Evolutionary conservation across 2,113 vertebrate species (phyloP), one percentile per base, ranked within the genome.

Genomic region (Blennius ocellaris): DNA sequence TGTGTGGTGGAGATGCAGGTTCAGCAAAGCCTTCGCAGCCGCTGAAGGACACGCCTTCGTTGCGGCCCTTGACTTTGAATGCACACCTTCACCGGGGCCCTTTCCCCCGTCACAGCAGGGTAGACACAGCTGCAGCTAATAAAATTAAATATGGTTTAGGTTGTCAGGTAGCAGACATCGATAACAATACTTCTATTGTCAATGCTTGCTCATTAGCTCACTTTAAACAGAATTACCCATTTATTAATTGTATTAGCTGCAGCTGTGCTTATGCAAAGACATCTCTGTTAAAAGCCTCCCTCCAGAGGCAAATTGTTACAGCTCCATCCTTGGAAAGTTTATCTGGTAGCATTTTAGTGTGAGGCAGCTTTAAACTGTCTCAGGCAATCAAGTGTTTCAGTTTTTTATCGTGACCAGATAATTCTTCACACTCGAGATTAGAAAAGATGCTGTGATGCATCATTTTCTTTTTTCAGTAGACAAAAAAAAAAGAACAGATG

Each of bases 191-290:
- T 17, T 11, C 39, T 73, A 72, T 49, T 70, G 51, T 43, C 60
- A 45, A 58, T 73, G 36, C 54, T 62, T 49, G 50, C 61, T 82
- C 30, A 69, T 74, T 72, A 67, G 52, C 63, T 61, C 12, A 47
- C 73, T 60, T 87, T 67, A 65, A 76, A 81, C 58, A 75, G 58
- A 87, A 82, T 77, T 11, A 65, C 41, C 40, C 11, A 50, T 69
- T 69, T 83, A 69, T 81, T 84, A 59, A 84, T 77, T 84, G 43
- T 76, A 80, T 77, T 69, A 63, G 47, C 62, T 66, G 62, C 76
- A 85, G 53, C 82, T 87, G 76, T 85, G 73, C 68, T 55, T 63
- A 49, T 57, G 61, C 57, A 68, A 11, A 15, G 62, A 71, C 62
- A 56, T 68, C 67, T 61, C 52, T 21, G 39, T 39, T 75, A 0